Evolutionary conservation across 2,888 invertebrate species (phyloP).

Genomic region (Anarsia innoxiella): DNA sequence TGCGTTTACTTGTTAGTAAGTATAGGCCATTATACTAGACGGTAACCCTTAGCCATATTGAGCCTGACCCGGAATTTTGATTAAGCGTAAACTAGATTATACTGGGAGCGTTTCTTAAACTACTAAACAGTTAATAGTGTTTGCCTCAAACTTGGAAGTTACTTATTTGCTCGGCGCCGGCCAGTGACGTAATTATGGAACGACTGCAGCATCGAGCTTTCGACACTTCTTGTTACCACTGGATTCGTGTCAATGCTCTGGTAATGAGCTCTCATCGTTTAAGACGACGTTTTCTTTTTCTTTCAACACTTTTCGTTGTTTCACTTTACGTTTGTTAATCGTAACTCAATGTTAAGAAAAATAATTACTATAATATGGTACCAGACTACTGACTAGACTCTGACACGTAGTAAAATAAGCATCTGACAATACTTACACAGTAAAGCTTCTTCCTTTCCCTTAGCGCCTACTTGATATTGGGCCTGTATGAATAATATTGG

Average conservation of each 20-base stretch:
- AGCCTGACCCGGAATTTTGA: constrained; percentile 63
- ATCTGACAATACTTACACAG: no score
- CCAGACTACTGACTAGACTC: no score
- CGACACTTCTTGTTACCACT: neutral
- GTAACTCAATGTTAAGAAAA: no score
- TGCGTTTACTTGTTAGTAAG: constrained; percentile 25
- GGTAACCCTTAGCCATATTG: constrained; percentile 44
- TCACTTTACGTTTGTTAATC: no score
- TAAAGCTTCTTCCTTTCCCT: no score
- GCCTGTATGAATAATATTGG: neutral
- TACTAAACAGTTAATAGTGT: constrained; percentile 65
- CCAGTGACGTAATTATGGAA: constrained; percentile 9
- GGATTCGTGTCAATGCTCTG: neutral
- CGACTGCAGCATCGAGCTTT: neutral
- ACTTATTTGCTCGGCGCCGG: constrained; percentile 57
- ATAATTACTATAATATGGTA: no score
- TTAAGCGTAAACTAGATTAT: constrained; percentile 66
- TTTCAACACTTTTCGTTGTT: no score
- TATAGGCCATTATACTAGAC: constrained; percentile 34
- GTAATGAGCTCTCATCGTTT: neutral
- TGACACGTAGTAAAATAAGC: no score
- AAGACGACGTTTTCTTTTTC: neutral
- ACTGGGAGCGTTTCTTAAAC: constrained; percentile 62
- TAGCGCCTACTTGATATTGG: no score
- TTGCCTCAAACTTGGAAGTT: constrained; percentile 55